Conservation (phyloP, 2,113 vertebrate species). For the Dicrurus megarhynchus region DNA sequence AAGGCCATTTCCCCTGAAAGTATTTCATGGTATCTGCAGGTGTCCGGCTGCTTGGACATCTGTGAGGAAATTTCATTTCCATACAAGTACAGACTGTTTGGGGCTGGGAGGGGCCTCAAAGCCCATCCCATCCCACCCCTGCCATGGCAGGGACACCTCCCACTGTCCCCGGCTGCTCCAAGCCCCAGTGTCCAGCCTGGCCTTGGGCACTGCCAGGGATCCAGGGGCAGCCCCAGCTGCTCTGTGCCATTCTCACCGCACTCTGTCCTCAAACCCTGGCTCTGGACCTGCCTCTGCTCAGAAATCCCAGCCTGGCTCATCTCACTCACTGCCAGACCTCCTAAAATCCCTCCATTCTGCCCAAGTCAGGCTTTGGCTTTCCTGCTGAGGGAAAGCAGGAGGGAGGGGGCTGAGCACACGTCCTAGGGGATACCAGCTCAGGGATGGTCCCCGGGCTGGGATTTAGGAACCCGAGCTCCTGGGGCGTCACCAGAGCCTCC, state of each 20-base stretch:
- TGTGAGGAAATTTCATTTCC: neutral
- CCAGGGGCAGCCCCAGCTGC: neutral
- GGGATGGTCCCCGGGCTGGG: rapidly evolving
- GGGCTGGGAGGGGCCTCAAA: rapidly evolving
- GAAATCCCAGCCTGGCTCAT: neutral
- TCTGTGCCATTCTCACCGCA: neutral
- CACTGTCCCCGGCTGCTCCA: neutral
- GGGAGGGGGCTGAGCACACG: rapidly evolving
- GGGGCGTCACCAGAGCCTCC: rapidly evolving
- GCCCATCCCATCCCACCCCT: neutral
- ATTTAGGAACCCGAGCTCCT: neutral
- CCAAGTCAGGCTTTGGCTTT: neutral
- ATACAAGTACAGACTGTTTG: rapidly evolving
- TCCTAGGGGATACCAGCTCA: rapidly evolving
- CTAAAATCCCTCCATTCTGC: neutral
- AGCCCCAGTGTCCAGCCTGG: neutral
- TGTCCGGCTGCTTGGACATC: neutral
- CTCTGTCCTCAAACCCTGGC: neutral
- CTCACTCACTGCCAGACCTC: neutral
- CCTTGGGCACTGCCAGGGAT: neutral
- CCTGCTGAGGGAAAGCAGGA: neutral
- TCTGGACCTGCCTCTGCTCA: neutral
- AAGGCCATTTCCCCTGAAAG: neutral
- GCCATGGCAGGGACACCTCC: neutral
- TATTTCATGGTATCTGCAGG: neutral